phyloP scores from a whole-genome alignment of 2,113 vertebrate genomes.

The Callionymus lyra region DNA sequence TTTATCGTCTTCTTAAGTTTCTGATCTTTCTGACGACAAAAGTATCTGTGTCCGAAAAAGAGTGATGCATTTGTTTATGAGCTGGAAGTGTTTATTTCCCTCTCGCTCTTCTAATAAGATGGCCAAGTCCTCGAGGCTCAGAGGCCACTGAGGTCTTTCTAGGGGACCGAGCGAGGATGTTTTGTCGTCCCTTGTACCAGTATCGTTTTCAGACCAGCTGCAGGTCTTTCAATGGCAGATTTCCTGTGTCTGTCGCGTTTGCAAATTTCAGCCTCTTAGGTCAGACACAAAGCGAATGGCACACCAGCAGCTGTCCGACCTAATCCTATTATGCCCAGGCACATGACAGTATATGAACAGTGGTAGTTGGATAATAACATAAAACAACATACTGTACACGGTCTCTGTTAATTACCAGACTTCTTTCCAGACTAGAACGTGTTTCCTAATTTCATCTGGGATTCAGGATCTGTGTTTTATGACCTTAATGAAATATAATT shows the following conservation, averaged over 20 bases:
- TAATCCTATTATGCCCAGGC: constrained; percentile 53
- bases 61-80: too few relatives aligned
- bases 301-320: constrained; percentile 63
- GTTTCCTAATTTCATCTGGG: too few relatives aligned
- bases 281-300: constrained; percentile 46
- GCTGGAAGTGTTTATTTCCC: neutral
- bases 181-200: constrained; percentile 25
- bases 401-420: too few relatives aligned
- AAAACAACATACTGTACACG: too few relatives aligned
- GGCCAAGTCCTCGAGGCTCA: constrained; percentile 22
- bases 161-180: constrained; percentile 15
- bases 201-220: constrained; percentile 57
- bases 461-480: too few relatives aligned
- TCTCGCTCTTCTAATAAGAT: neutral
- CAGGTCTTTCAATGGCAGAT: constrained; percentile 40
- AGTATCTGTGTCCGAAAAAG: too few relatives aligned
- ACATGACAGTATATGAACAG: constrained; percentile 7
- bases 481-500: too few relatives aligned
- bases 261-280: constrained; percentile 55
- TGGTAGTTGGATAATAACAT: too few relatives aligned
- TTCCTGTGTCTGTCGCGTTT: constrained; percentile 61
- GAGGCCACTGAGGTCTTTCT: constrained; percentile 13
- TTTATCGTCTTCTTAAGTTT: too few relatives aligned
- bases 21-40: too few relatives aligned
- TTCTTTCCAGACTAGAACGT: too few relatives aligned